phyloP scores from a whole-genome alignment of 2,797 vertebrate species.

The Aulostomus chinensis region DNA sequence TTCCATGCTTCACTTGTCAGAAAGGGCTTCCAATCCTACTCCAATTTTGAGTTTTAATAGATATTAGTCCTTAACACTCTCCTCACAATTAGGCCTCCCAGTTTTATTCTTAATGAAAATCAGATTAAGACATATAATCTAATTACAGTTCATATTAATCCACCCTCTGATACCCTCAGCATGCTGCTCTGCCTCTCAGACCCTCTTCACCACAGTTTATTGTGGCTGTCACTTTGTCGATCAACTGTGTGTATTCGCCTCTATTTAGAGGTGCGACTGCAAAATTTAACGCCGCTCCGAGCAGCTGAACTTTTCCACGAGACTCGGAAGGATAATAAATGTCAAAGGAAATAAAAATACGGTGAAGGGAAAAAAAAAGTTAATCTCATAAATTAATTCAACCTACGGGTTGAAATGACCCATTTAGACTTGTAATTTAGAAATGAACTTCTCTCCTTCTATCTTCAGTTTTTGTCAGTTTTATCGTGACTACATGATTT shows the following conservation, averaged over 20 bases:
- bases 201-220: slow-evolving; percentile 62
- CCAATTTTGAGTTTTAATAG: slow-evolving; percentile 86
- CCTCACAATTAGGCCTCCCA: slow-evolving; percentile 84
- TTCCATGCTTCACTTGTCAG: slow-evolving; percentile 87
- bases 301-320: slow-evolving; percentile 30
- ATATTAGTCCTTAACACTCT: slow-evolving; percentile 84
- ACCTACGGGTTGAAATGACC: slow-evolving; percentile 79
- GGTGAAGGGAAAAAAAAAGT: slow-evolving; percentile 46
- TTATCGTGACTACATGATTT: slow-evolving; percentile 70
- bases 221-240: slow-evolving; percentile 62
- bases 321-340: slow-evolving; percentile 58
- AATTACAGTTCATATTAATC: slow-evolving; percentile 86
- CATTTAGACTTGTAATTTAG: slow-evolving; percentile 77
- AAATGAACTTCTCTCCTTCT: slow-evolving; percentile 70
- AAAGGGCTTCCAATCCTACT: slow-evolving; percentile 78
- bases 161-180: slow-evolving; percentile 71
- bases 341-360: slow-evolving; percentile 68
- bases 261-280: slow-evolving; percentile 5
- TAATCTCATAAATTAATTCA: slow-evolving; percentile 74
- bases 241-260: slow-evolving; percentile 34
- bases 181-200: slow-evolving; percentile 59
- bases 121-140: slow-evolving; percentile 87
- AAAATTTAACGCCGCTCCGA: slow-evolving; percentile 12
- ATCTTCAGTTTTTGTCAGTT: slow-evolving; percentile 73
- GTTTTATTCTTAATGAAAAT: slow-evolving; percentile 87